These are phyloP conservation scores for Pristionchus exspectatus DNA, from an alignment of 2,888 invertebrate species.

Conservation along the genomic window DNA sequence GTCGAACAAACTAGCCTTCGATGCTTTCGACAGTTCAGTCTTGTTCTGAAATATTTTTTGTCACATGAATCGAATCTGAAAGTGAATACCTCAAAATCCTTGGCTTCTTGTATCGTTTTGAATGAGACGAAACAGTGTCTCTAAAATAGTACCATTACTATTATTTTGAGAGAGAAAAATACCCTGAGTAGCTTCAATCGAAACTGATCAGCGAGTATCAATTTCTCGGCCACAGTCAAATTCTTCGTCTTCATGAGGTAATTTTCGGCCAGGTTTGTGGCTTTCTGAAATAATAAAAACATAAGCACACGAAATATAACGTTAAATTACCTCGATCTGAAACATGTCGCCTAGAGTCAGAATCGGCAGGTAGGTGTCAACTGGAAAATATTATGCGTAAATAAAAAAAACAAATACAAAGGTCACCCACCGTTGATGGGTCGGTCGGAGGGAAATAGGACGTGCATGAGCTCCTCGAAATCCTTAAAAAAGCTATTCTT, in stretches of 20 bases:
- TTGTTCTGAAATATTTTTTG: neutral
- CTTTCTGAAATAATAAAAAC: neutral
- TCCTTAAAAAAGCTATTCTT: neutral
- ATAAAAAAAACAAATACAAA: neutral
- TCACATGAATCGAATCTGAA: neutral
- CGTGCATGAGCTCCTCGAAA: neutral
- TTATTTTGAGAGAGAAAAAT: neutral
- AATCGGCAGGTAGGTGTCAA: neutral
- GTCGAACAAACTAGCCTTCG: neutral
- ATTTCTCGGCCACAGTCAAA: neutral
- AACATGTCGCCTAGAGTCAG: neutral
- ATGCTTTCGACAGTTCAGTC: neutral
- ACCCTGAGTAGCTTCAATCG: neutral
- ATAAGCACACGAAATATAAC: too few species aligned
- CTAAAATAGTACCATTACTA: neutral
- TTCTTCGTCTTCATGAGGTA: slow-evolving; percentile 7
- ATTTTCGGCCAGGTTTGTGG: neutral
- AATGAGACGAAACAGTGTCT: neutral
- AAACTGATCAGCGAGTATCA: neutral
- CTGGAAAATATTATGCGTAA: neutral
- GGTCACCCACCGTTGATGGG: neutral
- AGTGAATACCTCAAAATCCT: neutral
- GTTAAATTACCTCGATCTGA: slow-evolving; percentile 19
- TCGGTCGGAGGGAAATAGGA: neutral
- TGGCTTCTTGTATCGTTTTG: neutral